Evolutionary conservation across 2,113 vertebrate species (phyloP).

Genomic region (Heteronetta atricapilla): DNA sequence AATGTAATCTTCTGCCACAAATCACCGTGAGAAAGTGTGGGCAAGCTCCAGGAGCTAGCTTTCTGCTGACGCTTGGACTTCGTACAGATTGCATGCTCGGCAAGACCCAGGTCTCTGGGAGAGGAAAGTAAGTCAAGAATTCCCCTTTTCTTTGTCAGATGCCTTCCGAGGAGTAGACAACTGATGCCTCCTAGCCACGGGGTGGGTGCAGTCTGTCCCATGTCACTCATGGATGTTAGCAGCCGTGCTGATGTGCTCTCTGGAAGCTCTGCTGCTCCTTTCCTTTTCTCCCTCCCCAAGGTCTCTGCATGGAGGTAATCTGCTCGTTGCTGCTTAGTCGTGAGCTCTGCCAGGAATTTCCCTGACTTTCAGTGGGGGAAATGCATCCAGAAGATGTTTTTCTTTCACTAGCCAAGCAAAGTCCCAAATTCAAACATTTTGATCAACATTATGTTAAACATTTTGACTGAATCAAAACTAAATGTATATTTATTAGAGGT

Average conservation of each 20-base stretch:
- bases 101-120: not conserved
- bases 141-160: not conserved
- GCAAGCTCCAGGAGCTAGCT: not conserved
- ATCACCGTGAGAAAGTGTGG: not conserved
- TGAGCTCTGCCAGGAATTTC: not conserved
- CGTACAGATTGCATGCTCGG: accelerated
- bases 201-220: not conserved
- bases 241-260: not conserved
- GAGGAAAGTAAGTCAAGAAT: not conserved
- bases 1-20: not conserved
- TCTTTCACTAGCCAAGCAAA: not conserved
- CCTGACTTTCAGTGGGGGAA: not conserved
- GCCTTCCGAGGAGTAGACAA: not conserved
- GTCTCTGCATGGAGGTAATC: not conserved
- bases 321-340: not conserved
- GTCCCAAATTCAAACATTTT: not conserved
- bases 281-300: not conserved
- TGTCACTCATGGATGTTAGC: accelerated
- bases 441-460: not conserved
- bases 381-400: not conserved
- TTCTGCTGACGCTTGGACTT: not conserved
- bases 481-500: not conserved
- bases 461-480: not conserved
- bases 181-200: not conserved
- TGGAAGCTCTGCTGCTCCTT: not conserved